Conservation (phyloP, 2,113 vertebrate species). For the Ameiurus melas region DNA sequence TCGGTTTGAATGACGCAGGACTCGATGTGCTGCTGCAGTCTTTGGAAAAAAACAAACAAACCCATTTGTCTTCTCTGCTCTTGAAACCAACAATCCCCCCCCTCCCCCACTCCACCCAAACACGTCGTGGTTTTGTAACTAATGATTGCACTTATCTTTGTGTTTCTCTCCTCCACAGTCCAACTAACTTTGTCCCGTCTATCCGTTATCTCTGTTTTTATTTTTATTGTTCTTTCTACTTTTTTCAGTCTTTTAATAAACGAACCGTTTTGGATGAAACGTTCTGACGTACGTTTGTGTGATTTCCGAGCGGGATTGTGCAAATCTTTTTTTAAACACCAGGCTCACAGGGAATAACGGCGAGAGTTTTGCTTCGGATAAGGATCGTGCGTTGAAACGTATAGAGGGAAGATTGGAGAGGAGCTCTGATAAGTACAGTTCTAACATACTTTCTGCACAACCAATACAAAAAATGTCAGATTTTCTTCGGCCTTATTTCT, state of each 20-base stretch:
- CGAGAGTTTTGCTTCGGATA: neutral
- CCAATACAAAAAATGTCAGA: neutral
- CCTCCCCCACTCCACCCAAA: too few species aligned
- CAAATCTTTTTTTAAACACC: neutral
- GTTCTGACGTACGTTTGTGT: neutral
- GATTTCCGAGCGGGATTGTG: slow-evolving; percentile 17
- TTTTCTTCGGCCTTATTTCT: neutral
- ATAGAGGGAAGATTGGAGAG: neutral
- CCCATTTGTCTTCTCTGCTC: slow-evolving; percentile 15
- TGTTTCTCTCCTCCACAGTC: slow-evolving; percentile 28
- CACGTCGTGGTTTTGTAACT: slow-evolving; percentile 19
- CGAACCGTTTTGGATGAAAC: slow-evolving; percentile 59
- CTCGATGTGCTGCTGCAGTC: slow-evolving; percentile 57
- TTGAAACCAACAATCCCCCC: neutral
- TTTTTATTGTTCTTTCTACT: slow-evolving; percentile 51
- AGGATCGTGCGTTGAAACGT: neutral
- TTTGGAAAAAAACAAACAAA: neutral
- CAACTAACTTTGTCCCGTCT: neutral
- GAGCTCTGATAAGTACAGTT: neutral
- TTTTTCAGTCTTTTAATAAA: slow-evolving; percentile 74
- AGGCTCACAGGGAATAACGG: neutral
- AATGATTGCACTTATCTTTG: slow-evolving; percentile 48
- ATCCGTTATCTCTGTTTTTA: slow-evolving; percentile 5
- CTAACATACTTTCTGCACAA: neutral
- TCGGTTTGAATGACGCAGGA: slow-evolving; percentile 44